Evolutionary conservation across 2,888 invertebrate species (phyloP).

Genomic region (Tineola bisselliella): DNA sequence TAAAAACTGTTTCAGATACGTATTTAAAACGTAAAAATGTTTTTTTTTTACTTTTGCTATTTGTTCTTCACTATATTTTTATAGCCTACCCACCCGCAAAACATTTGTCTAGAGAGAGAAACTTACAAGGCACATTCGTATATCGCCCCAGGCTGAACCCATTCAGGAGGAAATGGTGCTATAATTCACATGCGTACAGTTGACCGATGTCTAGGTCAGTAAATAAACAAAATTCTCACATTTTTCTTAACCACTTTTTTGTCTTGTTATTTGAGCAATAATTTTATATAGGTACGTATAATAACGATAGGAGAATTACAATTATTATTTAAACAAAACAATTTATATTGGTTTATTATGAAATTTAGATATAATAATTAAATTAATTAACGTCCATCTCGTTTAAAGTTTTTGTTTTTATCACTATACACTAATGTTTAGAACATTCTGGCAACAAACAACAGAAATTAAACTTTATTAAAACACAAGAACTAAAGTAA

Average conservation of each 20-base stretch:
- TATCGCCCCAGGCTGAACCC: not conserved
- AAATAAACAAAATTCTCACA: constrained; percentile 35
- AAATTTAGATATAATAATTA: too few relatives aligned
- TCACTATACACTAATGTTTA: not conserved
- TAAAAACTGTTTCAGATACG: constrained; percentile 40
- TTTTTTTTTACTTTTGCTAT: too few relatives aligned
- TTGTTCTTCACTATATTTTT: not conserved
- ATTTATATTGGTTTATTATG: too few relatives aligned
- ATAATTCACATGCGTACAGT: constrained; percentile 32
- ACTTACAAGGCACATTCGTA: not conserved
- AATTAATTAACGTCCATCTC: too few relatives aligned
- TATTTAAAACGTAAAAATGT: constrained; percentile 15
- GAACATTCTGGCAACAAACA: not conserved
- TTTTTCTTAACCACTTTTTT: constrained; percentile 22
- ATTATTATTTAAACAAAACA: too few relatives aligned
- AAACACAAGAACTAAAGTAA: not conserved
- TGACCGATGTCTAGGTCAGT: constrained; percentile 36
- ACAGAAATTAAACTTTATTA: not conserved
- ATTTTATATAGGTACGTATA: constrained; percentile 7
- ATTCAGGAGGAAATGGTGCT: constrained; percentile 23
- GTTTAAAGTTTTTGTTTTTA: too few relatives aligned
- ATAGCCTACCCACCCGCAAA: not conserved
- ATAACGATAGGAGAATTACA: too few relatives aligned
- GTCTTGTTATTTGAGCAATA: not conserved
- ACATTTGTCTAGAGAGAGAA: not conserved